Base-by-base conservation (phyloP, 2,888 invertebrate species). In the Apotomis turbidana region DNA sequence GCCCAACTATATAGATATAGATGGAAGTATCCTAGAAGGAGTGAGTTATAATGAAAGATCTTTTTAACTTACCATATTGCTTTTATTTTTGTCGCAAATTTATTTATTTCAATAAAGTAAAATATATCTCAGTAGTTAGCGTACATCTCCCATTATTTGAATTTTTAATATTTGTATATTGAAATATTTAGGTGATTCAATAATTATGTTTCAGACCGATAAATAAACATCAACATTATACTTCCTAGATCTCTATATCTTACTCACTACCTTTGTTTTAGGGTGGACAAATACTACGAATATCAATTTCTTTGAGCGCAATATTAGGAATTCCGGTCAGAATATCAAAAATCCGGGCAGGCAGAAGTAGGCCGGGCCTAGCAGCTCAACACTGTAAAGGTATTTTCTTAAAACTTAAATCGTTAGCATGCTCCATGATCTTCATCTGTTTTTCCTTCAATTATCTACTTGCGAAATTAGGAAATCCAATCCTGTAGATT, bases 221-320 rank as follows among this genome's bases (percentile, higher is more conserved):
- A 27, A 27, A 27, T 27, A 27, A 27, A 27, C 27, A 27, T 27
- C 27, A 27, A 27, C 27, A 27, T 27, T 27, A 27, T 27, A 27
- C 27, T 27, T 27, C 27, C 2, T 27, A 27, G 2, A 27, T 27
- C 27, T 27, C 27, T 27, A 2, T 27, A 27, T 27, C 27, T 27
- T 41, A 9, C 54, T 38, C 4, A 58, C n/a, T 67, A 60, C 9
- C 49, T 57, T 38, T 68, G 63, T 58, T 85, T 91, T 75, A 97
- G 97, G 98, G 98, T 71, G 98, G 98, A 0, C 98, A 99, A 93
- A 97, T 98, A 74, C 91, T 98, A 41, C 94, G 98, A 72, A 96
- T 97, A 84, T 95, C 98, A 0, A 90, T 97, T 38, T 95, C 97
- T 8, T 87, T 98, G 41, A 97, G 98, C 84, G 96, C 96, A 73